Percentiles rank a stretch among this genome's conserved stretches.
These are phyloP conservation scores for Sakesphorus luctuosus DNA, from an alignment of 2,113 vertebrate species.

Conservation along the genomic window DNA sequence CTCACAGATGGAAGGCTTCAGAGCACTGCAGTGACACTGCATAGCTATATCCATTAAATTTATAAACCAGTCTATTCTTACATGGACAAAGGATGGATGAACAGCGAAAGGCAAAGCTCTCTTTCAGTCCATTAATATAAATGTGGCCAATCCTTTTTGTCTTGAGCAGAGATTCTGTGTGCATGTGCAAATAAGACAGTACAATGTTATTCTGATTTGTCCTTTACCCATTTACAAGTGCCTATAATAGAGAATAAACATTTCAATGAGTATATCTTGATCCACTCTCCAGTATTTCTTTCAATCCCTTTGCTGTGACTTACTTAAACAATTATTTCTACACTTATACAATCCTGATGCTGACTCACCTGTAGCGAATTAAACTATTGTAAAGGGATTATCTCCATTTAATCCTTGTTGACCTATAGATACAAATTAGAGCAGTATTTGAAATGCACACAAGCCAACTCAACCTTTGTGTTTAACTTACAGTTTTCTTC, in stretches of 20 bases:
- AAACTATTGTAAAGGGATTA: slow-evolving; percentile 49
- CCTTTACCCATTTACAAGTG: not conserved
- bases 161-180: not conserved
- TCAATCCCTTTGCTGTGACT: not conserved
- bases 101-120: not conserved
- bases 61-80: not conserved
- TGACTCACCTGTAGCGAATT: slow-evolving; percentile 29
- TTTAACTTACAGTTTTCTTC: not conserved
- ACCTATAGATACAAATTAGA: slow-evolving; percentile 38
- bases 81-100: not conserved
- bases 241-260: not conserved
- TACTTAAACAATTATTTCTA: slow-evolving; percentile 59
- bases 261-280: not conserved
- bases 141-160: not conserved
- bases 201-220: not conserved
- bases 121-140: not conserved
- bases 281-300: not conserved
- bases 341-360: not conserved
- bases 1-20: not conserved
- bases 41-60: not conserved
- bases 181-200: not conserved
- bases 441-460: not conserved
- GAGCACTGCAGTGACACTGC: not conserved
- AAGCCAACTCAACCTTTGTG: not conserved
- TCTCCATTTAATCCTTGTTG: slow-evolving; percentile 27